Evolutionary conservation across 2,888 invertebrate species (phyloP), one percentile per base, ranked within the genome.

Genomic region (Heliconius sara): DNA sequence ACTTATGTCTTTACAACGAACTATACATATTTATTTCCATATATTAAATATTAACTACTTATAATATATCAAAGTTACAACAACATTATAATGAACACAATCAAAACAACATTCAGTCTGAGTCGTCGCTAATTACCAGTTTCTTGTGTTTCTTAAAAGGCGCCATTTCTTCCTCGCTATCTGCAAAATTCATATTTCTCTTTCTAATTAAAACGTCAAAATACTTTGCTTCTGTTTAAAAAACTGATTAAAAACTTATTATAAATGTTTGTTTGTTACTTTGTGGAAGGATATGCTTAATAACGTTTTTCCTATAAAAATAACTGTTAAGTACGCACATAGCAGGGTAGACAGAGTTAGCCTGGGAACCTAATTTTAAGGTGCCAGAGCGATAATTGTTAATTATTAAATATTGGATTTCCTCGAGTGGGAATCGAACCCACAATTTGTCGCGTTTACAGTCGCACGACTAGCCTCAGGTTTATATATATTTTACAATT

Each of bases 41-140:
- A n/a, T 60, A 60, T n/a, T 10, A 60, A n/a, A 60, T 57, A 57
- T 57, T 19, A 22, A 19, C 57, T 10, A 60, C 22, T 52, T 52
- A 60, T n/a, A n/a, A 60, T 7, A 10, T 3, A 60, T 9, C n/a
- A 60, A n/a, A 10, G 10, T 65, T 27, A 65, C 27, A 65, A 65
- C 27, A 65, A 65, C 65, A 27, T 67, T 67, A 70, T 13, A 70
- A 70, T 25, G 43, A 57, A 57, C 9, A 76, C 30, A 30, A 3
- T 30, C 30, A 30, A 30, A 4, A 30, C n/a, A 57, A 68, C n/a
- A 16, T 72, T 83, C 84, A 94, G 83, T 94, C 94, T 1, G 95
- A 95, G 84, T 95, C 95, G 80, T 94, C 94, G 79, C 94, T 94
- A 83, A 95, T 84, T 78, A 89, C 84, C 78, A 92, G 87, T 84